Evolutionary conservation across 23 tunicate species (phyloP), one percentile per base, ranked within the genome.

Genomic region (Ciona savignyi): DNA sequence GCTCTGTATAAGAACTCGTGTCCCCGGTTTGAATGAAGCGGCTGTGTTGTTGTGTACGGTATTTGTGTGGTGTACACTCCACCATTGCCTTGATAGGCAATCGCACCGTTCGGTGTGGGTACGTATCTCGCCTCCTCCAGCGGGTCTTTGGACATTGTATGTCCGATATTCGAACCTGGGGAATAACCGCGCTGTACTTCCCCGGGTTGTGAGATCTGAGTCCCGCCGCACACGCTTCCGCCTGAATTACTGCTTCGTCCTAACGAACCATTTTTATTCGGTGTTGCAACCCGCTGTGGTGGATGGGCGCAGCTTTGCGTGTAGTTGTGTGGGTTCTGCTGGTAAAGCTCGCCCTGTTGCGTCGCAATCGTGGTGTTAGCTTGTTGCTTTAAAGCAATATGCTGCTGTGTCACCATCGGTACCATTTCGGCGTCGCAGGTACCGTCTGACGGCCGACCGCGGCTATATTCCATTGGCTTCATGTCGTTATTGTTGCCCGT

Each of bases 171-270:
- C 48, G 74, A 78, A 4, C 69, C 61, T 1, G 72, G 63, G 23
- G 93, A 69, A 48, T 65, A 77, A 22, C 80, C 79, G 20, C 83
- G 71, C 34, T 70, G 77, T 11, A 68, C 24, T n/a, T 88, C 84
- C 1, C 30, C 61, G 23, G 75, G 26, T 35, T 62, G 32, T 0
- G 79, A 62, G 30, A 68, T 81, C 34, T 30, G 51, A 27, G 71
- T 26, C 0, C 83, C 86, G n/a, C n/a, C n/a, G 73, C 73, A 65
- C 35, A 51, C 34, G 61, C 96, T 81, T 29, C 87, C 77, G 35
- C 87, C 81, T 1, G 96, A 88, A 29, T 34, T 65, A 65, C 95
- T 87, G 75, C 83, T 81, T 48, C 85, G 48, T 19, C 83, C 78
- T 70, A 76, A 60, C 2, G 96, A 88, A 19, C 81, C 77, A 11